phyloP scores from a whole-genome alignment of 64 coral and sea anemone species.

The Cladopsammia gracilis region DNA sequence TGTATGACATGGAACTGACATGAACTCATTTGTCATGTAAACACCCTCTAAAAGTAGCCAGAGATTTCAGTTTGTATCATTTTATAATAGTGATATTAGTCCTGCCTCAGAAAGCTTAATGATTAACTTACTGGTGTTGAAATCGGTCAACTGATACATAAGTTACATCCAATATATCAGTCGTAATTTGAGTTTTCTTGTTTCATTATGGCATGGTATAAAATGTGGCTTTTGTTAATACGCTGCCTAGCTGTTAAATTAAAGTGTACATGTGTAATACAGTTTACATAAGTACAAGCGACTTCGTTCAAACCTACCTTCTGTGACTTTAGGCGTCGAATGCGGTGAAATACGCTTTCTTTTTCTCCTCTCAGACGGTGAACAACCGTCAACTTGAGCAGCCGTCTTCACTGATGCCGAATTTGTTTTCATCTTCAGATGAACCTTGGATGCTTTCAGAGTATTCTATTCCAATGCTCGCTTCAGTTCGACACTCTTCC shows the following conservation, averaged over 20 bases:
- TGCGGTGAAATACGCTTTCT: conserved; percentile 85
- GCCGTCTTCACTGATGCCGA: conserved; percentile 43
- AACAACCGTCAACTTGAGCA: conserved; percentile 36
- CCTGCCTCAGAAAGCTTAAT: too few relatives aligned
- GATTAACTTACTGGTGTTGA: too few relatives aligned
- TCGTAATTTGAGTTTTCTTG: too few relatives aligned
- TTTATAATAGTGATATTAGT: too few relatives aligned
- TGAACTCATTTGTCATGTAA: too few relatives aligned
- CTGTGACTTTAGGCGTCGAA: conserved; percentile 81
- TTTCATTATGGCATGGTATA: neutral
- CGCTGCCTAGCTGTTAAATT: neutral
- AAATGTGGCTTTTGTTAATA: neutral
- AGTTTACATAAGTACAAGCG: neutral
- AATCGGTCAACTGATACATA: too few relatives aligned
- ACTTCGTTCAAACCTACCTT: conserved; percentile 49
- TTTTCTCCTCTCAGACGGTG: conserved; percentile 73
- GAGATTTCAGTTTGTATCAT: too few relatives aligned
- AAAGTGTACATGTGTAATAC: neutral
- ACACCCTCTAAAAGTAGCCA: too few relatives aligned
- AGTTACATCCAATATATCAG: too few relatives aligned
- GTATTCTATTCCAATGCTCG: conserved; percentile 81
- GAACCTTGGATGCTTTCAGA: conserved; percentile 64
- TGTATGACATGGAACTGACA: too few relatives aligned
- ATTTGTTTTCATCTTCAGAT: conserved; percentile 66
- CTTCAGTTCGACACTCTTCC: conserved; percentile 69